Base-by-base conservation (phyloP, 2,888 invertebrate genomes). In the Heliconius erato region DNA sequence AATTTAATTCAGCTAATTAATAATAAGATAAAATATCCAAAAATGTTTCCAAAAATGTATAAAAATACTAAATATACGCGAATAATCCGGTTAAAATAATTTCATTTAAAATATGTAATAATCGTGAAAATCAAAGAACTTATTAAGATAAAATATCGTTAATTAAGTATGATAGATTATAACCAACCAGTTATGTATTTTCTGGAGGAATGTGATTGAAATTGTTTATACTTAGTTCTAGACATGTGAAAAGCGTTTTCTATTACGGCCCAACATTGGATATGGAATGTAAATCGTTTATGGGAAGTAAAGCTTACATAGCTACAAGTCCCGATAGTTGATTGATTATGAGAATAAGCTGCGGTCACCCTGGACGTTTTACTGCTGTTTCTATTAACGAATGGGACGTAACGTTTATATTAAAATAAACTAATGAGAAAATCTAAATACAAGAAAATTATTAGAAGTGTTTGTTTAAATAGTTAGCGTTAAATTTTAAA, bases 231-330 rank as follows among this genome's bases (percentile, higher is more conserved):
- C 26, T 78, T 69, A 82, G 77, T 80, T 74, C 79, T 82, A 68
- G 78, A 80, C 67, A 69, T 80, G 23, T 74, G 79, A 77, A 81
- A 81, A 79, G 81, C 74, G 80, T 83, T 82, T 84, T 81, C 82
- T 84, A 85, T 85, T 82, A 83, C 74, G 80, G 68, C 76, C 78
- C 74, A 49, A 82, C 85, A 83, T 79, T 86, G 81, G 87, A 87
- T 87, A 86, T 86, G 86, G 86, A 86, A 86, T 86, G 86, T 86
- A 84, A 79, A 85, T 83, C 84, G 84, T 84, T 81, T 82, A 86
- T 84, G 86, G 81, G 84, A 84, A 85, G 81, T 85, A 84, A 85
- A 83, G 82, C 82, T 82, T 80, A 79, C 82, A 78, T 81, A 79
- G 68, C 83, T 83, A 79, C 80, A 77, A 67, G 79, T 65, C 80